A percentile compares a stretch with the other conserved stretches of the same genome.
Conservation (phyloP, 2,113 vertebrate genomes). For the Macrotis lagotis region DNA sequence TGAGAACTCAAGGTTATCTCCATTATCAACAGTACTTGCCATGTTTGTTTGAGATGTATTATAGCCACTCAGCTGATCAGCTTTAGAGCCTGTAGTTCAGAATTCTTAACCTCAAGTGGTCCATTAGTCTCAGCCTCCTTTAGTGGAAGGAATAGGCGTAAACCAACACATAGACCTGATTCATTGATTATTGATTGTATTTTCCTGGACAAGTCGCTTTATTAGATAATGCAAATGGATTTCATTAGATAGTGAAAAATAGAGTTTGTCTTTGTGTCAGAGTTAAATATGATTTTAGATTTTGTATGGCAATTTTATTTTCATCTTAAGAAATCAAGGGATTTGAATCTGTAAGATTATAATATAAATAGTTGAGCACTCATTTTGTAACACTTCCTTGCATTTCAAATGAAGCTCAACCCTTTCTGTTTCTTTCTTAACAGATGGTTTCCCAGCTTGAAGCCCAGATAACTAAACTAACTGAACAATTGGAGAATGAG, state of each 20-base stretch:
- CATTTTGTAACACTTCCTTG: constrained; percentile 57
- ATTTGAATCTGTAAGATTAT: constrained; percentile 45
- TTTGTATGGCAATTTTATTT: background rate
- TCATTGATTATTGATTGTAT: background rate
- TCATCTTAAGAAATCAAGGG: background rate
- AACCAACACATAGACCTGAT: background rate
- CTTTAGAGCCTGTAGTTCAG: background rate
- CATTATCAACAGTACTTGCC: background rate
- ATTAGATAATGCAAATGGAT: background rate
- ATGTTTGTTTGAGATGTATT: background rate
- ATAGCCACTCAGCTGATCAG: background rate
- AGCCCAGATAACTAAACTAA: constrained; percentile 79
- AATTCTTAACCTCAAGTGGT: background rate
- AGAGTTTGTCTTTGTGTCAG: constrained; percentile 33
- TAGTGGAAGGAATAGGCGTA: background rate
- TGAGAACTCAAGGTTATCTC: background rate
- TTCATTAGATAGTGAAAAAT: constrained; percentile 39
- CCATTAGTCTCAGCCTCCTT: background rate
- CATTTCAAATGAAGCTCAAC: constrained; percentile 36
- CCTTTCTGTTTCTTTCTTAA: constrained; percentile 71
- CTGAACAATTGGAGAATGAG: constrained; percentile 84
- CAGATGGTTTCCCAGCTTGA: constrained; percentile 87
- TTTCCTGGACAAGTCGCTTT: background rate
- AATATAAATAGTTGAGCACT: constrained; percentile 30
- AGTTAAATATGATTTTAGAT: constrained; percentile 12